These are phyloP conservation scores for Ips nitidus DNA, from an alignment of 1,140 invertebrate species.

Conservation along the genomic window DNA sequence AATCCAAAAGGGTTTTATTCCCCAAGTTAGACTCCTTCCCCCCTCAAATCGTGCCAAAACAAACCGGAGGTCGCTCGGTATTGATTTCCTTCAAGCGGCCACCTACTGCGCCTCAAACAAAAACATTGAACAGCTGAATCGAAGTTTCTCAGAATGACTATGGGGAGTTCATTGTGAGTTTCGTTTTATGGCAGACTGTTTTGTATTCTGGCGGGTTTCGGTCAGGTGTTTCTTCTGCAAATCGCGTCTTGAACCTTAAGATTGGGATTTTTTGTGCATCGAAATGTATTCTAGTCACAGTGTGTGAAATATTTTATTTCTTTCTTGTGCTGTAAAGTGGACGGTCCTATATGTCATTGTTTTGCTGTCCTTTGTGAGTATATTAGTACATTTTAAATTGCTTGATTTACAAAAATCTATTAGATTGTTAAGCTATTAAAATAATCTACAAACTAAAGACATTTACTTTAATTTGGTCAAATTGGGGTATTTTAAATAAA, in stretches of 20 bases:
- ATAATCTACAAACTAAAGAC: too few species aligned
- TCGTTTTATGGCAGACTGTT: background rate
- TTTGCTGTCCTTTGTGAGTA: background rate
- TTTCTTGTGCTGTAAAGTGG: too few species aligned
- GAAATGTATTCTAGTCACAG: too few species aligned
- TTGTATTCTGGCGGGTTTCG: constrained; percentile 12
- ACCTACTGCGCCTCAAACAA: constrained; percentile 25
- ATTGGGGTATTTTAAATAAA: background rate
- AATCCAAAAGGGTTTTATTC: too few species aligned
- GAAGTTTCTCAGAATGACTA: constrained; percentile 11
- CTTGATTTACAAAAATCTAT: background rate
- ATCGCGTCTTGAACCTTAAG: too few species aligned
- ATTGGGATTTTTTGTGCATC: too few species aligned
- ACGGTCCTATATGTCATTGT: background rate
- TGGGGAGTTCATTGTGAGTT: constrained; percentile 14
- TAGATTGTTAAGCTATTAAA: too few species aligned
- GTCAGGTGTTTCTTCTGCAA: constrained; percentile 1
- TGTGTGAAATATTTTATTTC: too few species aligned
- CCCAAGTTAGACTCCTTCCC: background rate
- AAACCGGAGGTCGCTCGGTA: constrained; percentile 22
- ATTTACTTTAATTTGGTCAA: too few species aligned
- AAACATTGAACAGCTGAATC: constrained; percentile 29
- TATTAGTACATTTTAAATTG: background rate
- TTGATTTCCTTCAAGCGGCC: constrained; percentile 23
- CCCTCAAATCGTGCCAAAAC: constrained; percentile 15